Conservation (phyloP, 2,888 invertebrate genomes). For the Taenaris catops region DNA sequence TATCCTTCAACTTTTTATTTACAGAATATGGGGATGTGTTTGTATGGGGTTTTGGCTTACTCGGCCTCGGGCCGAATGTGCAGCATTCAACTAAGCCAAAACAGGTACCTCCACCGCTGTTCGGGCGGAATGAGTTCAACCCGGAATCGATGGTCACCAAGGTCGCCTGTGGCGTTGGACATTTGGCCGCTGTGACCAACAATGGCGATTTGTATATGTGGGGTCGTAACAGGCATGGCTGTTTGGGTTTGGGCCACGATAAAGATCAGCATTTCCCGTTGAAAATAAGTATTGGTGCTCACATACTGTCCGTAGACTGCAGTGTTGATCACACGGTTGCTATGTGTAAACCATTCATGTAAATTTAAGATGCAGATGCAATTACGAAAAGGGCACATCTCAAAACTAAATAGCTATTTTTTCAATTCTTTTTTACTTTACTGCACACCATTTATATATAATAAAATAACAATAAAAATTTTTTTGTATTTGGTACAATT, state of each 20-base stretch:
- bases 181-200: slow-evolving; percentile 89
- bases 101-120: slow-evolving; percentile 87
- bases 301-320: slow-evolving; percentile 86
- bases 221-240: slow-evolving; percentile 93
- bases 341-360: slow-evolving; percentile 86
- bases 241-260: slow-evolving; percentile 89
- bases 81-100: slow-evolving; percentile 83
- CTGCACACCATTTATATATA: no score
- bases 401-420: no score
- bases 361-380: no score
- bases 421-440: no score
- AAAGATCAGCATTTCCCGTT: slow-evolving; percentile 94
- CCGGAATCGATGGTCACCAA: slow-evolving; percentile 82
- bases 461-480: no score
- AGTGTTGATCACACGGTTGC: slow-evolving; percentile 93
- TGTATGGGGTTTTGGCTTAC: slow-evolving; percentile 96
- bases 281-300: slow-evolving; percentile 88
- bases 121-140: slow-evolving; percentile 92
- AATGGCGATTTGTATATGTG: slow-evolving; percentile 93
- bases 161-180: slow-evolving; percentile 85
- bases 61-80: slow-evolving; percentile 93
- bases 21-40: slow-evolving; percentile 90
- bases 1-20: slow-evolving; percentile 25
- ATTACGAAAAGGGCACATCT: no score
- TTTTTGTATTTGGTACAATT: no score